Base-by-base conservation (phyloP, 1,140 invertebrate genomes). In the Anastrepha obliqua region DNA sequence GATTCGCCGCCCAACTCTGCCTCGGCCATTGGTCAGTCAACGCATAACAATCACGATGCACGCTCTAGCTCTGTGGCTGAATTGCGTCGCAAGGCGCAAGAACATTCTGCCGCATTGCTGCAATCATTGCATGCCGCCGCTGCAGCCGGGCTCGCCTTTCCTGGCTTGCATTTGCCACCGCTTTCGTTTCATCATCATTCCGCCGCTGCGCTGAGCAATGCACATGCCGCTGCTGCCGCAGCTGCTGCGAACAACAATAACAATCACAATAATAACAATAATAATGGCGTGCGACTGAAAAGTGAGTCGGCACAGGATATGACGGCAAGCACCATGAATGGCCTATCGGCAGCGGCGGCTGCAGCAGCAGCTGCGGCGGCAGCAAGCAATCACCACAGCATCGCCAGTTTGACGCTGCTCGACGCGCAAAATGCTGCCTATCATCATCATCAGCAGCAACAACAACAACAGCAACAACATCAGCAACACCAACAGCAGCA, bases 31-130 rank as follows among this genome's bases (percentile, higher is more conserved):
- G 42, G n/a, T 42, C 88, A 88, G 20, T 88, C 90, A n/a, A 88
- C 89, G 8, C 70, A 88, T 17, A 60, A 20, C 44, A 86, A 89
- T 85, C 89, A 91, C n/a, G 95, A 95, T 93, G 94, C 95, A 88
- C 94, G 97, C 87, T 96, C 96, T n/a, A 96, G 96, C 88, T 97
- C 97, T 92, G 96, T 98, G 20, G 97, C 97, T 0, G 97, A 98
- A 90, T 94, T 98, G 9, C 94, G 97, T 15, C 95, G 97, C 44
- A 98, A 98, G 93, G 97, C 97, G 0, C 97, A 98, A 92, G 98
- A 98, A 91, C 97, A 98, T 93, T 97, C 97, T 2, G 97, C 97
- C 0, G 97, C 97, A 0, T 94, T 97, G 13, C 93, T 97, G 85
- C 96, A 97, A 90, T 96, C 95, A 29, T 93, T 97, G 44, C 96